Evolutionary conservation across 2,888 invertebrate genomes (phyloP), one percentile per base, ranked within the genome.

Genomic region (Gerris lacustris): DNA sequence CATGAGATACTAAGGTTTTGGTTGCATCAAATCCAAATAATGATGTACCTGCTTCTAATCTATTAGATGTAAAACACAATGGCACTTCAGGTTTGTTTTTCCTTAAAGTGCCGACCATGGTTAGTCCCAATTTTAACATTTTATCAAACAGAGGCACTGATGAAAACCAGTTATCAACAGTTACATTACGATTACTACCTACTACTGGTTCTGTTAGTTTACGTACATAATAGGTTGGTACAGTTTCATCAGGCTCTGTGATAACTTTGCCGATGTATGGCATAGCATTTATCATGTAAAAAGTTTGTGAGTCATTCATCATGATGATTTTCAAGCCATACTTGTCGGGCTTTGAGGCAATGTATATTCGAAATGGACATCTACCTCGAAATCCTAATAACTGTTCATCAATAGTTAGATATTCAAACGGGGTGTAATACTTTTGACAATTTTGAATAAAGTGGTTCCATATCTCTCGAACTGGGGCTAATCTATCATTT

Each of bases 71-170:
- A 63, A 69, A 74, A 31, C 74, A 72, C 73, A 79, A 77, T 72
- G 78, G 79, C 67, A 79, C 70, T 71, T 78, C 76, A 67, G 72
- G 70, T 74, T 78, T 78, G 70, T 77, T 72, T 72, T 72, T 73
- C 17, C 68, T 68, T n/a, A 75, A 69, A 6, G 73, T 74, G n/a
- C 73, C 74, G 11, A 72, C 68, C 31, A 72, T 43, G 31, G 71
- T 73, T 6, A 72, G 47, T 55, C 71, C 73, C 55, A 73, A 68
- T 47, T 73, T 47, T 67, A 73, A 55, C 43, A 76, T 71, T 45
- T 69, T 71, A 72, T 74, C 72, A 6, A 69, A 73, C 6, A 77
- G 68, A 45, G 74, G 72, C 44, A 75, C 55, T 72, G 73, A 74
- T 43, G 73, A 73, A 11, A 73, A 74, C 71, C 71, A 75, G 63